Evolutionary conservation across 2,888 invertebrate genomes (phyloP), one percentile per base, ranked within the genome.

Genomic region (Palloptera scutellata): DNA sequence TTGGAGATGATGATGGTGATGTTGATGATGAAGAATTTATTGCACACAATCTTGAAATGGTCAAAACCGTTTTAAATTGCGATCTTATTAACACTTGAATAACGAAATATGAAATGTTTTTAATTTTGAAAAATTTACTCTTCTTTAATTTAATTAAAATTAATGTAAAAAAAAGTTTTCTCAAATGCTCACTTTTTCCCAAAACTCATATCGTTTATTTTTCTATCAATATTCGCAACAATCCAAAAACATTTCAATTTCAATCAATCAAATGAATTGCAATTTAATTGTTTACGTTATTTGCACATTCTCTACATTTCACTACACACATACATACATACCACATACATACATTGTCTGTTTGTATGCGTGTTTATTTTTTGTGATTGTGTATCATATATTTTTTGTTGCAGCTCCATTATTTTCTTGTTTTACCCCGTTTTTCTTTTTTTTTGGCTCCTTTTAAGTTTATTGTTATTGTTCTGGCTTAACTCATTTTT

Each of bases 1-100:
- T 19, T 17, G 42, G 30, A 30, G 20, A 53, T 15, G 64, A 59
- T 48, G 68, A 42, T 68, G 45, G 63, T 58, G 58, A 58, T 58
- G 61, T 53, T 57, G 52, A 48, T 52, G 62, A 52, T 61, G 59
- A 64, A 68, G 67, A 69, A 71, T 69, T 69, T 71, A 69, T 69
- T 63, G 65, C 64, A 58, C 53, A n/a, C 52, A 41, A 17, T 42
- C 41, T 61, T 65, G 20, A 20, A 67, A 71, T 73, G 74, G 74
- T 66, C 70, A 72, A 67, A 71, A 73, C 66, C 69, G 70, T 73
- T 72, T 72, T 70, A 68, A 61, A 67, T 70, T 68, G 51, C 51
- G 11, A 65, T 67, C 41, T 69, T 73, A 71, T 73, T 73, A 71
- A 71, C 73, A 73, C 73, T 71, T 71, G 69, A 30, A 30, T 30